Evolutionary conservation across 1,140 invertebrate species (phyloP), one percentile per base, ranked within the genome.

Genomic region (Drosophila arawakana): DNA sequence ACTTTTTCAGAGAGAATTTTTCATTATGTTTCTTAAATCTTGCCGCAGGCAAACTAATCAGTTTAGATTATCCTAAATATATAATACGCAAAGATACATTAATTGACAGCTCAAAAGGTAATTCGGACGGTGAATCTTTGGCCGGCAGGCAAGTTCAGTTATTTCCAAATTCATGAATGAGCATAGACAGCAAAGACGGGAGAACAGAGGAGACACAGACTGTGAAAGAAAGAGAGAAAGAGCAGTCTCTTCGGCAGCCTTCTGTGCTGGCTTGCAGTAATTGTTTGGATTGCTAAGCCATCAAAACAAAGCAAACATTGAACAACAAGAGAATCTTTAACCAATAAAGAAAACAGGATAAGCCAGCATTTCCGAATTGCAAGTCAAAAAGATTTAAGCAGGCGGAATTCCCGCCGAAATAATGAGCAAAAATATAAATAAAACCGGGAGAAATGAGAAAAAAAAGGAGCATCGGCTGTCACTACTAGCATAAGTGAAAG

Each of bases 321-420:
- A 50, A 54, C 68, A 77, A 76, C 72, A 59, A 44, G 37, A 60
- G 58, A 74, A 80, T 77, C 74, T 84, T 88, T 80, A 91, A 76
- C 89, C 81, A 91, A 91, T 84, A 91, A 85, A 76, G 89, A 91
- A 86, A 91, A 91, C 76, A 91, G 84, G 89, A 91, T 91, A 82
- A 91, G 76, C 88, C 74, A 75, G 76, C 65, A 89, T 91, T 91
- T 91, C 89, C 89, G 89, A 91, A 73, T 77, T 82, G 78, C 74
- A 78, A 91, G 89, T 91, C 89, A 91, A 91, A 85, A 80, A 63
- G 89, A 91, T 81, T 78, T 88, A 91, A 84, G 88, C 76, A 91
- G 52, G 88, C 88, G 88, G 88, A 91, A 91, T 91, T 91, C 88
- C 86, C 88, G 25, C 25, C 66, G 65, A 47, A 54, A 49, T 41